Base-by-base conservation (phyloP, 2,113 vertebrate species). In the Micronycteris hirsuta region DNA sequence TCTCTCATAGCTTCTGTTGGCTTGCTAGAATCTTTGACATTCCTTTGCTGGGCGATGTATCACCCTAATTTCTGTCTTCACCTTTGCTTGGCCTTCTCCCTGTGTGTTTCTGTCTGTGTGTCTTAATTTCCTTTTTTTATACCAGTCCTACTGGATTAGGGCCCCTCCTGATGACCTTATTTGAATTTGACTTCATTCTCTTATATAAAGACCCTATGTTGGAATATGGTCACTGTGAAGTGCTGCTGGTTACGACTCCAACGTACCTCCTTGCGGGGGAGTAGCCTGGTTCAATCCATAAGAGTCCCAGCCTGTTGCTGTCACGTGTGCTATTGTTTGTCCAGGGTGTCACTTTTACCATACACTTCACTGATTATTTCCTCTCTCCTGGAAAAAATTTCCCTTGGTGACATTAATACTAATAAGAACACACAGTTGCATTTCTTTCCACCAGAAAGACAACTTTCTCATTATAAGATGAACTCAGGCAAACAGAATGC, bases 401-500 rank as follows among this genome's bases (percentile, higher is more conserved):
- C 28, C 38, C 26, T 0, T 33, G 5, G 38, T 28, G 58, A 70
- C 54, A 97, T 65, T 10, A 67, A 65, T 78, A 95, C 33, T 49
- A 1, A 0, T 1, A 1, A 26, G 8, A 1, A 95, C 33, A 0
- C 0, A 24, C 33, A 70, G 33, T 54, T 83, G 94, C 88, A 54
- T 71, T 45, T 94, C 15, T 68, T 96, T 94, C 5, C 0, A 47
- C 22, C 45, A 26, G 45, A 38, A 82, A 94, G 83, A 81, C 0
- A 3, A 1, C 4, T 14, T 7, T 96, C 78, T 70, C 67, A 86
- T 95, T 17, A 52, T 26, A 1, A 96, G 84, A 24, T 58, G 81
- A 78, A 28, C 56, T 26, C 2, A 56, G 20, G n/a, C 24, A 89
- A 92, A 65, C 33, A 5, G 5, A 76, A 2, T 41, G 31, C 22